Evolutionary conservation across 2,113 vertebrate species (phyloP).

Genomic region (Lutjanus erythropterus): DNA sequence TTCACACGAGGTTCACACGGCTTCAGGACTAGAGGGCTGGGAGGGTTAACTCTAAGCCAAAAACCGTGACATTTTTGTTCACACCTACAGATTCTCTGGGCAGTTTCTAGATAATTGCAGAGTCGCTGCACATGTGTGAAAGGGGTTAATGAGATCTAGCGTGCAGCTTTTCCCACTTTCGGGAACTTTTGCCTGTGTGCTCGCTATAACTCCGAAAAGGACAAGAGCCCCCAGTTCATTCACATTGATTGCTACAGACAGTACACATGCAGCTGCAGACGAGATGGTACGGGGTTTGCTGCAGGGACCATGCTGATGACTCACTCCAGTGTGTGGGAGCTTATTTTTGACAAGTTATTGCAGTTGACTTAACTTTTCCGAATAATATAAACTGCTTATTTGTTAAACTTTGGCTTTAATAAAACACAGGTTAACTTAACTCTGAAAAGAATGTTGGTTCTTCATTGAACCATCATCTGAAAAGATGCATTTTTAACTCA

Average conservation of each 20-base stretch:
- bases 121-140: too few species aligned
- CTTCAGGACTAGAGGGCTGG: too few species aligned
- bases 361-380: too few species aligned
- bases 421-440: not conserved
- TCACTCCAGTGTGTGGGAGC: not conserved
- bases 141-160: too few species aligned
- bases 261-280: not conserved
- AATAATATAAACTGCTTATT: not conserved
- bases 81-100: too few species aligned
- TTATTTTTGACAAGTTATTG: not conserved
- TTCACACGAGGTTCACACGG: too few species aligned
- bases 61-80: too few species aligned
- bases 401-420: not conserved
- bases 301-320: not conserved
- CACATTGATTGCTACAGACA: not conserved
- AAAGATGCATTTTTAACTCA: not conserved
- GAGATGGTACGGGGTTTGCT: not conserved
- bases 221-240: not conserved
- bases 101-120: too few species aligned
- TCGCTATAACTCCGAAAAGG: not conserved
- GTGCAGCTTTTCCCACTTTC: not conserved
- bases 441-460: not conserved
- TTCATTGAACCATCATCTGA: too few species aligned
- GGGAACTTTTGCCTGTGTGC: not conserved
- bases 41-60: too few species aligned